These are phyloP conservation scores for Pluvianellus socialis DNA, from an alignment of 2,113 vertebrate species.

Conservation along the genomic window DNA sequence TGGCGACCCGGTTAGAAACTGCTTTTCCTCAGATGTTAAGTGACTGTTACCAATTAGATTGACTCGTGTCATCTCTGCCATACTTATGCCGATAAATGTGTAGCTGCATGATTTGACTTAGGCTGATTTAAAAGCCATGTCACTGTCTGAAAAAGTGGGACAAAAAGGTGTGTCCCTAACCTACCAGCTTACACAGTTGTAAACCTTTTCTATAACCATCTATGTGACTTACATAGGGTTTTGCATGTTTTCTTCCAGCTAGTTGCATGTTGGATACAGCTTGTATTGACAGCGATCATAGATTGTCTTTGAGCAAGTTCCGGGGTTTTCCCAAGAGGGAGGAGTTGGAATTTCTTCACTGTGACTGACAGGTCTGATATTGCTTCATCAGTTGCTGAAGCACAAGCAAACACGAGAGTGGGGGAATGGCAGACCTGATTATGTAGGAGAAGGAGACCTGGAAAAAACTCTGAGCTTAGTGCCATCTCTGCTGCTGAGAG, in stretches of 20 bases:
- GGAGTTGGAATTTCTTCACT: neutral
- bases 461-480: neutral
- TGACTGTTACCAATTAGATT: neutral
- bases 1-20: neutral
- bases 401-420: neutral
- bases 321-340: neutral
- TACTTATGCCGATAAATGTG: neutral
- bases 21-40: neutral
- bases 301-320: neutral
- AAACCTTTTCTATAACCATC: neutral
- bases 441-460: neutral
- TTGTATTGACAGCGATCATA: neutral
- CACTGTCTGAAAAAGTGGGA: neutral
- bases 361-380: neutral
- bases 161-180: neutral
- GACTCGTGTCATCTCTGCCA: neutral
- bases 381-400: conserved; percentile 13
- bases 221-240: accelerated
- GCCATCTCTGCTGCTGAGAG: neutral
- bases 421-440: neutral
- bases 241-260: neutral
- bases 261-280: neutral
- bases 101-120: neutral
- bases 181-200: neutral
- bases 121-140: accelerated